These are phyloP conservation scores for Ranitomeya variabilis DNA, from an alignment of 2,113 vertebrate species.

Conservation along the genomic window DNA sequence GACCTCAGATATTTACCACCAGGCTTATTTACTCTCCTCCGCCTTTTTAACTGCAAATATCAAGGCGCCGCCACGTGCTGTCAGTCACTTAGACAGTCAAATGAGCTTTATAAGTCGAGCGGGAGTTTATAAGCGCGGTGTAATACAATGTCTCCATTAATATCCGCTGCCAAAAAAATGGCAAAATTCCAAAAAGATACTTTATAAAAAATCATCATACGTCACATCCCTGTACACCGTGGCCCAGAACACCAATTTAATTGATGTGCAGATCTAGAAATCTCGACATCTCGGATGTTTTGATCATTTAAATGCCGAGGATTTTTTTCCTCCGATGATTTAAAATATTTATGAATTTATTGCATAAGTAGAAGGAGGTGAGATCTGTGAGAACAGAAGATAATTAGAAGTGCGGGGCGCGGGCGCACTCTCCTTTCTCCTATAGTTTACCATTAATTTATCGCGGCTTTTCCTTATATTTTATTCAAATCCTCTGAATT, in stretches of 20 bases:
- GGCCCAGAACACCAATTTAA: background rate
- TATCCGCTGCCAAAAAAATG: background rate
- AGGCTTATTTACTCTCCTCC: conserved; percentile 18
- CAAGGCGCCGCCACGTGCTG: background rate
- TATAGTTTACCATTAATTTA: conserved; percentile 32
- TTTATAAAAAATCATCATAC: background rate
- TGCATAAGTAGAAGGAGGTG: background rate
- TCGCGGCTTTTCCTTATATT: background rate
- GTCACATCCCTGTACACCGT: background rate
- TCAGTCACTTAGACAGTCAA: conserved; percentile 19
- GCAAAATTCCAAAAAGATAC: background rate
- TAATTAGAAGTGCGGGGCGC: background rate
- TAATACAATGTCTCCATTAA: background rate
- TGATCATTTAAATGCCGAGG: conserved; percentile 1
- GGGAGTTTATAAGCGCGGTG: background rate
- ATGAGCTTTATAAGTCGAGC: background rate
- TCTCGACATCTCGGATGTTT: background rate
- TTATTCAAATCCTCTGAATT: conserved; percentile 19
- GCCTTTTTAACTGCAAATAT: conserved; percentile 32
- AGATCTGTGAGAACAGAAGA: conserved; percentile 2
- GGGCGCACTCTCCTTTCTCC: background rate
- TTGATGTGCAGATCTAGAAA: background rate
- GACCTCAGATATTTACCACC: background rate
- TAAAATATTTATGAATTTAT: conserved; percentile 43
- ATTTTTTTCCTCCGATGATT: background rate